These are phyloP conservation scores for Noctua fimbriata DNA, from an alignment of 2,888 invertebrate species.

Conservation along the genomic window DNA sequence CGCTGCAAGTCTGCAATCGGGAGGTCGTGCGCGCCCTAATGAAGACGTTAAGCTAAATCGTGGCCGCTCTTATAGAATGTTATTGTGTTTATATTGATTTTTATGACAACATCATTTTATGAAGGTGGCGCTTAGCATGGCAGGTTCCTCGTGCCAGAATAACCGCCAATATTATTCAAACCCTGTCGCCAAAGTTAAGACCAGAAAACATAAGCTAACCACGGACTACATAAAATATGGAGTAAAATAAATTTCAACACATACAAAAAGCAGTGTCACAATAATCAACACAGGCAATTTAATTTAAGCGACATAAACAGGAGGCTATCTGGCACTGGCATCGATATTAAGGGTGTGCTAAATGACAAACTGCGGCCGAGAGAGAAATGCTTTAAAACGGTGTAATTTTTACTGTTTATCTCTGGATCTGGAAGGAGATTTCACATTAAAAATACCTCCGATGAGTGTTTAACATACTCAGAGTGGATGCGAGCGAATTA, in stretches of 20 bases:
- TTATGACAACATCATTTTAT: conserved; percentile 86
- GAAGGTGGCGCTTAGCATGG: conserved; percentile 32
- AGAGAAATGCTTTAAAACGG: conserved; percentile 86
- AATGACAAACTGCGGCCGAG: conserved; percentile 87
- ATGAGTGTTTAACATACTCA: conserved; percentile 79
- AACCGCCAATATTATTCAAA: conserved; percentile 31
- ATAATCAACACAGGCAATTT: conserved; percentile 88
- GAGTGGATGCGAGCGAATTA: conserved; percentile 75
- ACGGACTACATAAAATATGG: conserved; percentile 70
- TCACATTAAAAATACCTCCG: conserved; percentile 81
- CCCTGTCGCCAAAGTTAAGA: conserved; percentile 35
- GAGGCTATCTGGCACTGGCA: conserved; percentile 85
- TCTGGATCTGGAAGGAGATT: conserved; percentile 81
- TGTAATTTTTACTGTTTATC: conserved; percentile 87
- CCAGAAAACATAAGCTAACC: conserved; percentile 62
- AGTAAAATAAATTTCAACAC: conserved; percentile 81
- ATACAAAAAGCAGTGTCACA: conserved; percentile 85
- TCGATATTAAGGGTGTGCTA: conserved; percentile 88
- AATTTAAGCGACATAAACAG: conserved; percentile 89
- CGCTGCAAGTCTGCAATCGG: conserved; percentile 80
- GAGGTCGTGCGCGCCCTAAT: conserved; percentile 86
- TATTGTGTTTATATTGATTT: conserved; percentile 86
- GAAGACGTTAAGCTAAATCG: conserved; percentile 88
- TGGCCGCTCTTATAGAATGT: conserved; percentile 81
- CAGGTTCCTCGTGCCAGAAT: conserved; percentile 23